Evolutionary conservation across 2,888 invertebrate genomes (phyloP), one percentile per base, ranked within the genome.

Genomic region (Drosophila merina): DNA sequence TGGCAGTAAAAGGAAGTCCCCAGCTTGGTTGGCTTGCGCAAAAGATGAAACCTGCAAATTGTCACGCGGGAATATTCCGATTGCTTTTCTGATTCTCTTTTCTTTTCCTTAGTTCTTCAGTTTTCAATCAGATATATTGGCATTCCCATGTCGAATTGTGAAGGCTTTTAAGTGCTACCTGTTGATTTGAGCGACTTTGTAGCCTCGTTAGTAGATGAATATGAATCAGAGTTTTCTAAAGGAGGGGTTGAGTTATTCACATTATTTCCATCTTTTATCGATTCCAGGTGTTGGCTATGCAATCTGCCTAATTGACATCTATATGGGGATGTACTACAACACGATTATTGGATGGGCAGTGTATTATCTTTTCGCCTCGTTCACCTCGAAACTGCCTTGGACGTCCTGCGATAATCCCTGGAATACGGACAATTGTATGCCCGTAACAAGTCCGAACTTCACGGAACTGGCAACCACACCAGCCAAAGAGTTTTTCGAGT

Each of bases 301-400:
- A 8, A 98, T 98, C 90, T 98, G 98, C 91, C 94, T 98, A 91
- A 97, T 98, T 86, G 98, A 98, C 92, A 94, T 98, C 90, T 98
- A 98, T 93, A 96, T 96, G 95, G 97, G 97, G 81, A 98, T 98
- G 96, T 98, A 97, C 93, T 98, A 98, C 93, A 98, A 98, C 93
- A 98, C 98, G 51, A 97, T 98, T 91, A 98, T 98, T 88, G 97
- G 97, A 49, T 98, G 98, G 97, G 97, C 98, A 47, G 95, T 97
- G 57, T 97, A 97, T 93, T 97, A 97, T 92, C 93, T 97, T 76
- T 94, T 97, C 82, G 96, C 96, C 10, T 97, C 97, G 76, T 95
- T 97, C 92, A 94, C 94, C 90, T 94, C 94, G 0, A 94, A 95
- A 89, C 93, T 97, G 55, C 97, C 97, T 0, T 97, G 97, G 97